phyloP scores from a whole-genome alignment of 2,888 invertebrate species.

The Dynastes maya region DNA sequence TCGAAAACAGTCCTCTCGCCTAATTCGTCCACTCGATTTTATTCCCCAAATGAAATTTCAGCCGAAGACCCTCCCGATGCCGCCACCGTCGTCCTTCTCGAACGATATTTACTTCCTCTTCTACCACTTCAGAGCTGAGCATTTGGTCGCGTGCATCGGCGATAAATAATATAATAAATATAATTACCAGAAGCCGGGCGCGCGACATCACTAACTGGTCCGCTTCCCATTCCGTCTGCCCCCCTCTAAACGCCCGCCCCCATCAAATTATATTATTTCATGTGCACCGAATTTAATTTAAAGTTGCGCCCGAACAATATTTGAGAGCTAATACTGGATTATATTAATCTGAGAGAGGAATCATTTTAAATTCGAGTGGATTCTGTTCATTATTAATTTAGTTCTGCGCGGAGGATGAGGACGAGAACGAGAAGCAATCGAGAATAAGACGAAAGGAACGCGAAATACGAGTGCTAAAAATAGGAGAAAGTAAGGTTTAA shows the following conservation, averaged over 20 bases:
- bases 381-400: conserved; percentile 44
- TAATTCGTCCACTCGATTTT: not conserved
- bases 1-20: not conserved
- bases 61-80: not conserved
- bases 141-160: conserved; percentile 56
- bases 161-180: conserved; percentile 64
- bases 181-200: conserved; percentile 60
- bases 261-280: conserved; percentile 64
- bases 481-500: no score
- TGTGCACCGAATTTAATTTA: conserved; percentile 64
- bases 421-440: not conserved
- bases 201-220: not conserved
- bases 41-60: not conserved
- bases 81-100: no score
- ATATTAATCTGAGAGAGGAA: conserved; percentile 56
- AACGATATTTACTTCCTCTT: conserved; percentile 1
- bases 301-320: conserved; percentile 60
- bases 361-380: conserved; percentile 49
- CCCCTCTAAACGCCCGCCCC: not conserved
- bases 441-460: not conserved
- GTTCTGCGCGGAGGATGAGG: conserved; percentile 19
- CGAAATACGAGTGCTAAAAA: not conserved
- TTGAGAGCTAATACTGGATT: conserved; percentile 61
- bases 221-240: not conserved
- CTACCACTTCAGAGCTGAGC: not conserved